These are phyloP conservation scores for Crocidura indochinensis DNA, from an alignment of 2,797 vertebrate species.

Conservation along the genomic window DNA sequence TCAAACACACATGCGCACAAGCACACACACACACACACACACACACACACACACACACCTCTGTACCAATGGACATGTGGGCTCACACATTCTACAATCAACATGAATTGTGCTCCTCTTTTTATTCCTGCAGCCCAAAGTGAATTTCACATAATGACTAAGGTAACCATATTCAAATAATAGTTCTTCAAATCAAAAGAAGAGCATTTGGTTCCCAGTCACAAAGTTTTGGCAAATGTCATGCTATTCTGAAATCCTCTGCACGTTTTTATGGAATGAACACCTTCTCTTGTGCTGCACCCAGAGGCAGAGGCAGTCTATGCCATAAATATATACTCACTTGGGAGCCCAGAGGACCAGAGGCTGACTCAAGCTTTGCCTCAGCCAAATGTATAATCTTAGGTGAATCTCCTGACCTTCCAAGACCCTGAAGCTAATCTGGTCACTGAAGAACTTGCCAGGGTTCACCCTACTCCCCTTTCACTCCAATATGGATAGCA, in stretches of 20 bases:
- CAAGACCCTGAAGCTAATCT: slow-evolving; percentile 5
- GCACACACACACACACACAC: not conserved
- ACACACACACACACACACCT: not conserved
- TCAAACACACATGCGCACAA: not conserved
- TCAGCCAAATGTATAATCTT: not conserved
- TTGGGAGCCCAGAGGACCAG: not conserved
- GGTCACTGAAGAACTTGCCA: not conserved
- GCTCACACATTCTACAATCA: slow-evolving; percentile 43
- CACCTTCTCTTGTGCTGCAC: too few relatives aligned
- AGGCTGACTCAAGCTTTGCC: not conserved
- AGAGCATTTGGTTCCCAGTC: slow-evolving; percentile 11
- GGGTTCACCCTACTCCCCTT: not conserved
- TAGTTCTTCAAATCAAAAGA: slow-evolving; percentile 53
- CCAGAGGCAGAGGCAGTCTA: not conserved
- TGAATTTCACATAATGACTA: slow-evolving; percentile 60
- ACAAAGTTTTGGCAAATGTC: slow-evolving; percentile 30
- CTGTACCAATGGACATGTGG: not conserved
- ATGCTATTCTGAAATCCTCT: slow-evolving; percentile 18
- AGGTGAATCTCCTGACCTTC: not conserved
- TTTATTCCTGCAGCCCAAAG: slow-evolving; percentile 35
- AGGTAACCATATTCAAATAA: slow-evolving; percentile 64
- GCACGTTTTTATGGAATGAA: not conserved
- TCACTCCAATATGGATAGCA: not conserved
- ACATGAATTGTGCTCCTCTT: not conserved
- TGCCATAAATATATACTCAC: not conserved